Percentiles rank a stretch among this genome's conserved stretches.
Evolutionary conservation across 2,113 vertebrate species (phyloP).

Genomic region (Cairina moschata): DNA sequence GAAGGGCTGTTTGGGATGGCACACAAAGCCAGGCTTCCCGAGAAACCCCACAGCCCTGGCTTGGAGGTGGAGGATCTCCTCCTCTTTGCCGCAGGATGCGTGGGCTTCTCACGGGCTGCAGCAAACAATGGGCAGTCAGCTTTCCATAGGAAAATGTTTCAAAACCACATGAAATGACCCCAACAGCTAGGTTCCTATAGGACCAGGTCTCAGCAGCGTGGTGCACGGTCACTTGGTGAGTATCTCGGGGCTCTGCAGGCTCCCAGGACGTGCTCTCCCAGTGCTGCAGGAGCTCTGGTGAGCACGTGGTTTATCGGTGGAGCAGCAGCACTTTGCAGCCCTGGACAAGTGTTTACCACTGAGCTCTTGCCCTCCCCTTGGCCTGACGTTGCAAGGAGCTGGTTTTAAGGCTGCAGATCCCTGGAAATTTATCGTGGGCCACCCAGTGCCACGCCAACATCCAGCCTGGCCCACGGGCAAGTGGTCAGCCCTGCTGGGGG

Average conservation of each 20-base stretch:
- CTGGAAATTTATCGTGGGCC: not conserved
- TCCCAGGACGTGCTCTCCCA: not conserved
- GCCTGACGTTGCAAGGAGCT: not conserved
- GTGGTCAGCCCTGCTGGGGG: rapidly evolving
- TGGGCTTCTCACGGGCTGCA: constrained; percentile 11
- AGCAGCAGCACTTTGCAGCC: not conserved
- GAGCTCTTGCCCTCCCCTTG: too few species aligned
- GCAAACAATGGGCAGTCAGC: constrained; percentile 47
- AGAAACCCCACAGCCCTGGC: not conserved
- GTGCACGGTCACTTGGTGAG: not conserved
- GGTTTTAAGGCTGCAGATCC: not conserved
- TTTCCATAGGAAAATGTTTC: constrained; percentile 35
- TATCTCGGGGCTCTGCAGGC: not conserved
- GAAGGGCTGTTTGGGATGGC: not conserved
- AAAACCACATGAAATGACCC: constrained; percentile 18
- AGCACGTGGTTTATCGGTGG: not conserved
- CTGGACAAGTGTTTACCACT: not conserved
- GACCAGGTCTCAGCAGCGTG: not conserved
- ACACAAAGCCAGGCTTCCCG: not conserved
- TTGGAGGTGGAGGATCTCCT: not conserved
- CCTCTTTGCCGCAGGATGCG: not conserved
- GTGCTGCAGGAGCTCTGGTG: not conserved
- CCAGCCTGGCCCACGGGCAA: not conserved
- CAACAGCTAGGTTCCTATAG: not conserved
- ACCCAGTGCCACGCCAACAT: rapidly evolving